Conservation (phyloP, 1,140 invertebrate species). For the Condylostylus longicornis region DNA sequence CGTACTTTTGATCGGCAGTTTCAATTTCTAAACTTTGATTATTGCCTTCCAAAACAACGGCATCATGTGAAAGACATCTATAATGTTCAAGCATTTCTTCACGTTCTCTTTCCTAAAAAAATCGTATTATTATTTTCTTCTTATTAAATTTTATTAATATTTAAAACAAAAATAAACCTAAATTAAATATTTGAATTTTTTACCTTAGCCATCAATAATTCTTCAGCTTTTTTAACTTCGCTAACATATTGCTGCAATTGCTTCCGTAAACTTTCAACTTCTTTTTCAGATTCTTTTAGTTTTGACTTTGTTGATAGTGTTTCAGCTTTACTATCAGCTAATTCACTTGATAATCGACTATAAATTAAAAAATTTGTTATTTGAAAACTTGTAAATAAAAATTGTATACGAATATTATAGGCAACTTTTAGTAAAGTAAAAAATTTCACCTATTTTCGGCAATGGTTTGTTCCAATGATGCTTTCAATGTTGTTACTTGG, state of each 20-base stretch:
- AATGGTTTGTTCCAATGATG: slow-evolving; percentile 26
- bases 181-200: background rate
- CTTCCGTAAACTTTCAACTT: slow-evolving; percentile 43
- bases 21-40: slow-evolving; percentile 49
- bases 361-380: slow-evolving; percentile 1
- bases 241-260: slow-evolving; percentile 49
- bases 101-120: slow-evolving; percentile 42
- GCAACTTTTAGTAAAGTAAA: slow-evolving; percentile 1
- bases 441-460: slow-evolving; percentile 25
- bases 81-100: slow-evolving; percentile 49
- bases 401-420: background rate
- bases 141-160: background rate
- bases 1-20: slow-evolving; percentile 37
- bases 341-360: slow-evolving; percentile 19
- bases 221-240: slow-evolving; percentile 47
- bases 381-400: background rate
- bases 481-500: slow-evolving; percentile 24
- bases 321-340: slow-evolving; percentile 31
- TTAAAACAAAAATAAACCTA: background rate
- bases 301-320: slow-evolving; percentile 35
- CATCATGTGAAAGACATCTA: slow-evolving; percentile 42
- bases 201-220: slow-evolving; percentile 42
- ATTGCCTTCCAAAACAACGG: slow-evolving; percentile 44
- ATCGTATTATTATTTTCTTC: background rate
- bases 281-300: slow-evolving; percentile 37